A percentile compares a stretch with the other conserved stretches of the same genome.
Conservation (phyloP, 2,797 vertebrate genomes). For the Oreonectes daqikongensis region DNA sequence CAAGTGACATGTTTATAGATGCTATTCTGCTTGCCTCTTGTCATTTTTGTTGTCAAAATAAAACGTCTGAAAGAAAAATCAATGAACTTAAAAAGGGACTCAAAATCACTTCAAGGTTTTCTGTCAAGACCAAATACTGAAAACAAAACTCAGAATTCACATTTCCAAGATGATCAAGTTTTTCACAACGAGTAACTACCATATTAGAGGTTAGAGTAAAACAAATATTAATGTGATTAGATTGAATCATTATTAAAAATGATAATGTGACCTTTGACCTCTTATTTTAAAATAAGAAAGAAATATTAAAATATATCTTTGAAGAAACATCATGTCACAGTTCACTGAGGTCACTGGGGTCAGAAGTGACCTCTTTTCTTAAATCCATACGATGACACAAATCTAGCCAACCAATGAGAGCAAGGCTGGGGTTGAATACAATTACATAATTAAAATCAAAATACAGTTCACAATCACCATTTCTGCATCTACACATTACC, state of each 20-base stretch:
- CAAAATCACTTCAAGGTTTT: neutral
- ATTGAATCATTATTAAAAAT: constrained; percentile 28
- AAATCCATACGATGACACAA: constrained; percentile 1
- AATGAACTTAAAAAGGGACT: neutral
- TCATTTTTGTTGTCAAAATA: neutral
- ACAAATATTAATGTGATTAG: constrained; percentile 12
- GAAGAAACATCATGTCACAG: neutral
- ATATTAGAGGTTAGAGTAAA: neutral
- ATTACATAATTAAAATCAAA: constrained; percentile 3
- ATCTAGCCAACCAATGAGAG: constrained; percentile 4
- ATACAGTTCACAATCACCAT: constrained; percentile 6
- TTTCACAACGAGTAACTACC: neutral
- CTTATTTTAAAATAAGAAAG: neutral
- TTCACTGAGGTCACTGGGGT: constrained; percentile 6
- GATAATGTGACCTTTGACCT: neutral
- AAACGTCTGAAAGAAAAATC: neutral
- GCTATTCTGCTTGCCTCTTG: neutral
- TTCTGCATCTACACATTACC: neutral
- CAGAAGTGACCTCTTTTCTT: constrained; percentile 16
- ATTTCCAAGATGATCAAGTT: neutral
- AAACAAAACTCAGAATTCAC: neutral
- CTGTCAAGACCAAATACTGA: neutral
- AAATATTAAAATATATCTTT: neutral
- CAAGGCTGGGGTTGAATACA: neutral
- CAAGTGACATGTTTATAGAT: neutral